These are phyloP conservation scores for Siniperca obscura DNA, from an alignment of 2,797 vertebrate genomes.

Conservation along the genomic window DNA sequence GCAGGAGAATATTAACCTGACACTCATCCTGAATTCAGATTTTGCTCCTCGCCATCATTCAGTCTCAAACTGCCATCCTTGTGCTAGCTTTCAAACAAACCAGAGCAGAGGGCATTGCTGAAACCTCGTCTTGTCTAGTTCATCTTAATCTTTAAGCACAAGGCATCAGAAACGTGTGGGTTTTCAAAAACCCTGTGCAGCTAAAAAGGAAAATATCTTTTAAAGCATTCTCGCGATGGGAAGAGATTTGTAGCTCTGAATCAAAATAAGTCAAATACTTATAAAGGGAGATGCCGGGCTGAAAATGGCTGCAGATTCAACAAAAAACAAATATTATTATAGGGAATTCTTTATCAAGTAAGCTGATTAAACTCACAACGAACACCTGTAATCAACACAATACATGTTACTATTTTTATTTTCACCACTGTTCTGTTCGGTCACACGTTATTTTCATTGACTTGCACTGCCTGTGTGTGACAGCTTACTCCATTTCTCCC, in stretches of 20 bases:
- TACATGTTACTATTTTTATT: neutral
- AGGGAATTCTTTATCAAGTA: neutral
- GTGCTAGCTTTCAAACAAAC: conserved; percentile 52
- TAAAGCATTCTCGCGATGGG: neutral
- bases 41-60: conserved; percentile 43
- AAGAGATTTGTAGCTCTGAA: neutral
- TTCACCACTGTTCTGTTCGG: neutral
- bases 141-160: conserved; percentile 48
- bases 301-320: neutral
- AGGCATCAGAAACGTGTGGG: conserved; percentile 13
- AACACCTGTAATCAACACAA: neutral
- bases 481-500: conserved; percentile 49
- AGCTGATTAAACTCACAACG: neutral
- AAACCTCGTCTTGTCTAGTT: conserved; percentile 43
- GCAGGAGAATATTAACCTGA: conserved; percentile 71
- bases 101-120: conserved; percentile 49
- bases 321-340: neutral
- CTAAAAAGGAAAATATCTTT: conserved; percentile 15
- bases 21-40: conserved; percentile 72
- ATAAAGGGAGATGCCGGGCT: neutral
- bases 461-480: conserved; percentile 31
- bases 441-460: conserved; percentile 7
- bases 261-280: neutral
- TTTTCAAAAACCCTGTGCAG: conserved; percentile 10
- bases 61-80: conserved; percentile 34